Conservation (phyloP, 2,113 vertebrate genomes). For the Dasyornis broadbenti region DNA sequence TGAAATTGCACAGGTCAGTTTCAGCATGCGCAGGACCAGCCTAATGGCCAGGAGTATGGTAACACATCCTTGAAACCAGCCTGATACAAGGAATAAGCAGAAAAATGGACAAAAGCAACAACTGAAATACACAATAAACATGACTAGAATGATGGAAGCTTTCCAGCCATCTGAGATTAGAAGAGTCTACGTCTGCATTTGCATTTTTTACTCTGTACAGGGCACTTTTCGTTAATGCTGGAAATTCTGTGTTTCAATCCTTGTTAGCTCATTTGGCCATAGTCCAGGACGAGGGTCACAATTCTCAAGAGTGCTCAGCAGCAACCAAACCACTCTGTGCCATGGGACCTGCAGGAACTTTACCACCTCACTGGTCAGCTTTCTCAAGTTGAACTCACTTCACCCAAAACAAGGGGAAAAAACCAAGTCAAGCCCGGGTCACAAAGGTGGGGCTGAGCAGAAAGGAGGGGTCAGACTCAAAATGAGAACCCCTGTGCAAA, state of each 20-base stretch:
- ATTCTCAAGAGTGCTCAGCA: neutral
- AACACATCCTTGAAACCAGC: slow-evolving; percentile 3
- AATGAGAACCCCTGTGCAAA: neutral
- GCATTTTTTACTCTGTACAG: neutral
- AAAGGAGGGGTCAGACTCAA: neutral
- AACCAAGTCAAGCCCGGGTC: neutral
- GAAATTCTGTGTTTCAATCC: neutral
- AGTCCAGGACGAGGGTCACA: neutral
- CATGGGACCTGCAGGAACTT: neutral
- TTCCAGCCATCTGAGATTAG: neutral
- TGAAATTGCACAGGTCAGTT: neutral
- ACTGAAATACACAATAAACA: neutral
- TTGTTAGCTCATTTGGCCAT: neutral
- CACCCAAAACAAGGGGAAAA: neutral
- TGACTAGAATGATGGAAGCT: neutral
- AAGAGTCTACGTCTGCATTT: neutral
- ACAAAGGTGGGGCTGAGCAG: neutral
- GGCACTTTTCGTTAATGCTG: neutral
- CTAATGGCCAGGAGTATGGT: neutral
- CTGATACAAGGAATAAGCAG: slow-evolving; percentile 8
- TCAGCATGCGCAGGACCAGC: neutral
- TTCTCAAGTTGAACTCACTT: neutral
- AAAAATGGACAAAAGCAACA: neutral
- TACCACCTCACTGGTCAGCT: neutral
- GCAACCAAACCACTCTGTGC: neutral